Evolutionary conservation across 2,797 vertebrate genomes (phyloP).

Genomic region (Schizothorax lantsangensis): DNA sequence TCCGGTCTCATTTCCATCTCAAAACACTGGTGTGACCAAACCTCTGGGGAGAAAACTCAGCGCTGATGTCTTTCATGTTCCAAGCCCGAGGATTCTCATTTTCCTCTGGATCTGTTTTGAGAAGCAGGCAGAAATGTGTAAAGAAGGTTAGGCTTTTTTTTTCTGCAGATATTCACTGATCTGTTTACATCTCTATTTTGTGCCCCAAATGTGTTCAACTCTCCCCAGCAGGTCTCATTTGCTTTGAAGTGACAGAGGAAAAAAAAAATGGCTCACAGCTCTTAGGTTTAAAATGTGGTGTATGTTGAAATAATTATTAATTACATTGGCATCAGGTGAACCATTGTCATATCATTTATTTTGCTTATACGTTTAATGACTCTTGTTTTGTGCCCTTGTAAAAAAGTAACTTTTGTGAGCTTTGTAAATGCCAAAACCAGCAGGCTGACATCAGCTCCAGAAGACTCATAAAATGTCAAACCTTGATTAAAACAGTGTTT

Average conservation of each 20-base stretch:
- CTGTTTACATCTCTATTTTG: slow-evolving; percentile 37
- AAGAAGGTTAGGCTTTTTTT: slow-evolving; percentile 46
- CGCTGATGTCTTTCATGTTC: slow-evolving; percentile 71
- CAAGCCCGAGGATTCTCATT: slow-evolving; percentile 59
- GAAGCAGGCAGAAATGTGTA: slow-evolving; percentile 49
- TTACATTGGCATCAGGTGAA: background rate
- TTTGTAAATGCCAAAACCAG: slow-evolving; percentile 37
- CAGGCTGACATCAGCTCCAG: slow-evolving; percentile 23
- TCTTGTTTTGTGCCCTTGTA: slow-evolving; percentile 5
- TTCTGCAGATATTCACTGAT: slow-evolving; percentile 30
- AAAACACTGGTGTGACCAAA: slow-evolving; percentile 60
- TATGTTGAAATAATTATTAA: background rate
- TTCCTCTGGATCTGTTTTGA: slow-evolving; percentile 60
- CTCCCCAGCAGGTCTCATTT: slow-evolving; percentile 6
- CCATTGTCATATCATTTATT: background rate
- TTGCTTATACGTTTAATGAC: background rate
- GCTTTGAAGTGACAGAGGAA: background rate
- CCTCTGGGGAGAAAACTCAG: slow-evolving; percentile 69
- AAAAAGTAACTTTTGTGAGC: slow-evolving; percentile 4
- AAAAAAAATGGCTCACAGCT: background rate
- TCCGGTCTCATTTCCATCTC: slow-evolving; percentile 38
- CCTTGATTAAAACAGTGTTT: slow-evolving; percentile 28
- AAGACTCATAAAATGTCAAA: slow-evolving; percentile 32
- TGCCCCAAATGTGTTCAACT: slow-evolving; percentile 25
- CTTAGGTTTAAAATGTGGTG: background rate